Percentiles rank a stretch among this genome's conserved stretches.
Evolutionary conservation across 2,113 vertebrate species (phyloP).

Genomic region (Perca schrenkii): DNA sequence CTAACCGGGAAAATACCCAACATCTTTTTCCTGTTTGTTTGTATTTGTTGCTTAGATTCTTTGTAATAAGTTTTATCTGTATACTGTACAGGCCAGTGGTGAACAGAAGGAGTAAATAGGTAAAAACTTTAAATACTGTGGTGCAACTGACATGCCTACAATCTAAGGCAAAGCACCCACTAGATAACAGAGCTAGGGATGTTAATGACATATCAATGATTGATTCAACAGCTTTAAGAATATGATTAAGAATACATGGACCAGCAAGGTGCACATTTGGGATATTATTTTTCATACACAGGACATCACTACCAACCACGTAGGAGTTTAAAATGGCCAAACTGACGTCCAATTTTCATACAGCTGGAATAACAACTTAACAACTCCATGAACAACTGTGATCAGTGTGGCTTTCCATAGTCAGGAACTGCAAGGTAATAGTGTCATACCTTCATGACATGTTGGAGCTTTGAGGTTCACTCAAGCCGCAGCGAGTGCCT

Average conservation of each 20-base stretch:
- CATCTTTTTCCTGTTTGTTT: slow-evolving; percentile 62
- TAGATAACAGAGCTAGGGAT: neutral
- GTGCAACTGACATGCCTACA: neutral
- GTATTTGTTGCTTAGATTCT: slow-evolving; percentile 53
- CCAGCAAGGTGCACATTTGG: neutral
- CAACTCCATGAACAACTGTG: neutral
- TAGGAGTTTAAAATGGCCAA: neutral
- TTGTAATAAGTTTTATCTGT: slow-evolving; percentile 52
- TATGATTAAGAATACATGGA: neutral
- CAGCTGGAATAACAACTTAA: neutral
- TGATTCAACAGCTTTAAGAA: slow-evolving; percentile 6
- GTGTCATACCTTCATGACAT: neutral
- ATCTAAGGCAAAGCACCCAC: neutral
- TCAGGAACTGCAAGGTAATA: neutral
- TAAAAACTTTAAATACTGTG: slow-evolving; percentile 16
- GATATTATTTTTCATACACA: neutral
- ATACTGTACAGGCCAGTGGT: neutral
- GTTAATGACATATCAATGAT: neutral
- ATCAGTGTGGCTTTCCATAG: slow-evolving; percentile 9
- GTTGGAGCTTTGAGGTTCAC: slow-evolving; percentile 3
- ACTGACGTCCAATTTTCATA: neutral
- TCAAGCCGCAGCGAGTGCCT: neutral
- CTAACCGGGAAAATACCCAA: slow-evolving; percentile 55
- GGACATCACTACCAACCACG: neutral
- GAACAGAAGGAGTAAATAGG: slow-evolving; percentile 6